Evolutionary conservation across 2,113 vertebrate genomes (phyloP).

Genomic region (Parus major): DNA sequence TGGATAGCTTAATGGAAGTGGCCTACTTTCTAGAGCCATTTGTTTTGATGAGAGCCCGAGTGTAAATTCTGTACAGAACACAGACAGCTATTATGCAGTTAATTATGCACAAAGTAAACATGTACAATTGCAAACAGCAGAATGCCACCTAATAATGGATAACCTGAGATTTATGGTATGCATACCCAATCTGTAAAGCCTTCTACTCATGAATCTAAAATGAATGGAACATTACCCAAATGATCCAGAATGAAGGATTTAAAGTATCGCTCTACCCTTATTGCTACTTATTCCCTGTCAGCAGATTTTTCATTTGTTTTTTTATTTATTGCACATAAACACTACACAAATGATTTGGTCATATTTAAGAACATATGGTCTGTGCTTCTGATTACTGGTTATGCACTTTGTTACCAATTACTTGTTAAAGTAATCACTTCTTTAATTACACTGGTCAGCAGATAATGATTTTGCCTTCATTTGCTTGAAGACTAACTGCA

Average conservation of each 20-base stretch:
- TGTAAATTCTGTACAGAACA: slow-evolving; percentile 72
- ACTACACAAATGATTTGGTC: slow-evolving; percentile 79
- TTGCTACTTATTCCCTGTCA: slow-evolving; percentile 82
- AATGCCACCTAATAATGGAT: slow-evolving; percentile 80
- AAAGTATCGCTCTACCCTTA: slow-evolving; percentile 81
- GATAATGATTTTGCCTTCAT: slow-evolving; percentile 57
- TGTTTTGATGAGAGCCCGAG: slow-evolving; percentile 65
- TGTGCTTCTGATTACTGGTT: slow-evolving; percentile 70
- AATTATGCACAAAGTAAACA: slow-evolving; percentile 85
- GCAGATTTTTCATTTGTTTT: slow-evolving; percentile 84
- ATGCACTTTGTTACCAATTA: slow-evolving; percentile 72
- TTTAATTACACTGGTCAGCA: slow-evolving; percentile 74
- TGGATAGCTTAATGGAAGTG: slow-evolving; percentile 65
- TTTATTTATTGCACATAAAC: slow-evolving; percentile 83
- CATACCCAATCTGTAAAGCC: slow-evolving; percentile 77
- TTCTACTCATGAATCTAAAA: slow-evolving; percentile 86
- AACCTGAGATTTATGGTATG: slow-evolving; percentile 81
- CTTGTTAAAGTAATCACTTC: slow-evolving; percentile 74
- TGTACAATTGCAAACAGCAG: slow-evolving; percentile 78
- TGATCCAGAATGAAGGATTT: slow-evolving; percentile 86
- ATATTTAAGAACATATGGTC: slow-evolving; percentile 80
- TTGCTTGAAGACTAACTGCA: slow-evolving; percentile 45
- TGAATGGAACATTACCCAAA: slow-evolving; percentile 90
- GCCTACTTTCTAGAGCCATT: slow-evolving; percentile 72
- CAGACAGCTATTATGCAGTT: slow-evolving; percentile 78